Evolutionary conservation across 2,113 vertebrate species (phyloP), one percentile per base, ranked within the genome.

Genomic region (Cryptomyrus ogoouensis): DNA sequence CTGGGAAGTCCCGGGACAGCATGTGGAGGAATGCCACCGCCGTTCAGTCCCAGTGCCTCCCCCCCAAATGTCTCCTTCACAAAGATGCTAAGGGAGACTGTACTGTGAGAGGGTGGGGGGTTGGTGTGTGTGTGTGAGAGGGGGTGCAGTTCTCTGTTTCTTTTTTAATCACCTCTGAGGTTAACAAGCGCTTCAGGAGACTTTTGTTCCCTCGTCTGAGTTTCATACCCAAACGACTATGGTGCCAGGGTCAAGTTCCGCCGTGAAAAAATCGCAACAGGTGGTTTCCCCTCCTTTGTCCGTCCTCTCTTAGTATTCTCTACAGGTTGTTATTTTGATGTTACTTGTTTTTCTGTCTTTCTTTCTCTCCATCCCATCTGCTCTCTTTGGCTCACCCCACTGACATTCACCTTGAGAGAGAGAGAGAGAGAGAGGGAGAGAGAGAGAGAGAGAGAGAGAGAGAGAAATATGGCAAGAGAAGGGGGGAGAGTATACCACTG

Each of bases 281-380:
- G 42, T 47, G 53, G 44, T 6, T 88, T 44, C 44, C 58, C 47
- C 44, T 62, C 53, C 77, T 87, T 47, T 88, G 24, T 83, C 83
- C 52, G 3, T 46, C 80, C 52, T 44, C 74, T 88, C 80, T 92
- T 92, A 87, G 62, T 90, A 92, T 91, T 93, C 91, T 90, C 88
- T 52, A 53, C 91, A 87, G 87, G 44, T 89, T 74, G 53, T 90
- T 56, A 66, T 88, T 90, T 90, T 92, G 35, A 52, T 89, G 88
- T 80, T 88, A 90, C 87, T 90, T 90, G 66, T 90, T 89, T 88
- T 91, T 87, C 83, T 90, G 89, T 88, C 52, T 53, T 89, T 83
- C 87, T 84, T 90, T 91, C 87, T 90, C 88, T 91, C 66, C 77
- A 90, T 49, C 95, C 96, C 97, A 98, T 98, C 97, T 98, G 97